Evolutionary conservation across 2,113 vertebrate genomes (phyloP), one percentile per base, ranked within the genome.

Genomic region (Archilochus colubris): DNA sequence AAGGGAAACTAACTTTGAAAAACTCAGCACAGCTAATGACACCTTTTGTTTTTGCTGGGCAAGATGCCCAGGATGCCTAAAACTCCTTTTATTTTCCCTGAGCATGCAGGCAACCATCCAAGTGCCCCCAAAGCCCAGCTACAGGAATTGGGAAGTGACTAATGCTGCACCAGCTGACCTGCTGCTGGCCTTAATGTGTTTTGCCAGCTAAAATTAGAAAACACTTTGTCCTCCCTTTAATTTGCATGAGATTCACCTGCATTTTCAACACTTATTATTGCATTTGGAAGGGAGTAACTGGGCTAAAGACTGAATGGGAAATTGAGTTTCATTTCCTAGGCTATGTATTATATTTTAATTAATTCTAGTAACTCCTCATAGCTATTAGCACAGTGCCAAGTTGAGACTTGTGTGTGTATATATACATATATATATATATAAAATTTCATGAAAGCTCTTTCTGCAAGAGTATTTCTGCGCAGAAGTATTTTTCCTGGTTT

Each of bases 31-130:
- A 87, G 68, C 33, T 95, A 94, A 89, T 74, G 88, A 69, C 63
- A 95, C 81, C 84, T 94, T 89, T 93, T 82, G 91, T 82, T 86
- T 66, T 69, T 62, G 70, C 75, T 72, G 91, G 94, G 96, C 94
- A 90, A 46, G 58, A 61, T 36, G 94, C 93, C 83, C 75, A 38
- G 48, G 90, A 83, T 17, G 55, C 69, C 86, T 82, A 43, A 80
- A 87, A 62, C 73, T 82, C 58, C 53, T 46, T 83, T 83, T 84
- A 38, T 74, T 67, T 61, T 44, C 63, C 53, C 72, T 46, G 63
- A 64, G 70, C 27, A 30, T 75, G 46, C 17, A 87, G 87, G 76
- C 84, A 96, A 92, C 51, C 33, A 24, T 63, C 89, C 66, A 70
- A 89, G 78, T 9, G 62, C 63, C 62, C 91, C 62, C 27, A 87